Evolutionary conservation across 1,140 invertebrate genomes (phyloP).

Genomic region (Eueides isabella): DNA sequence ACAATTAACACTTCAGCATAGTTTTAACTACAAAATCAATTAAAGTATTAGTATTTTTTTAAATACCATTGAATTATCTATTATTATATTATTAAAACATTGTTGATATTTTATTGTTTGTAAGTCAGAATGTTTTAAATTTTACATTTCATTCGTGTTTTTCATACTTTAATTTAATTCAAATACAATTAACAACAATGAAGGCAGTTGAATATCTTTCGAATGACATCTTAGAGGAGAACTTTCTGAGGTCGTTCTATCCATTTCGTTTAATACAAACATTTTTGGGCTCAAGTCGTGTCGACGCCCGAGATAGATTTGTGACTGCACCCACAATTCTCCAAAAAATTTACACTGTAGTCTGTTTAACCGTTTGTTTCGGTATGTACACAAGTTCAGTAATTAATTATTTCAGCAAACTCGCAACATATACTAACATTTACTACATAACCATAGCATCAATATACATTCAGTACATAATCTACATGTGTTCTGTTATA

Average conservation of each 20-base stretch:
- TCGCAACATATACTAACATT: constrained; percentile 27
- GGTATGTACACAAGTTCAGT: constrained; percentile 30
- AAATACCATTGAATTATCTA: too few relatives aligned
- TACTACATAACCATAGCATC: constrained; percentile 33
- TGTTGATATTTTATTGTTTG: neutral
- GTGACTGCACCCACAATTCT: constrained; percentile 47
- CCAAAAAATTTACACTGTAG: constrained; percentile 54
- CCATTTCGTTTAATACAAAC: constrained; percentile 46
- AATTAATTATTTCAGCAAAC: constrained; percentile 30
- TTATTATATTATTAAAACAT: too few relatives aligned
- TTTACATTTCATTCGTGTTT: neutral
- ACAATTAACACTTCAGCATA: neutral
- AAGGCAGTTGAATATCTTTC: constrained; percentile 52
- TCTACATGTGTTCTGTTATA: constrained; percentile 45
- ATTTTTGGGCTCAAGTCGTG: constrained; percentile 49
- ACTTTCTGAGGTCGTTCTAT: constrained; percentile 45
- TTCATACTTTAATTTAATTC: neutral
- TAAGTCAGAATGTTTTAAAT: neutral
- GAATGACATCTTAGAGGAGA: constrained; percentile 58
- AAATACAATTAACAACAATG: neutral
- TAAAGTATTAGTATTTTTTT: too few relatives aligned
- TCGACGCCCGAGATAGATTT: constrained; percentile 54
- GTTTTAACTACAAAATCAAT: too few relatives aligned
- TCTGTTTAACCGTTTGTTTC: constrained; percentile 32
- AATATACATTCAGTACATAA: constrained; percentile 27